These are phyloP conservation scores for Atlantisia rogersi DNA, from an alignment of 2,113 vertebrate genomes.

Conservation along the genomic window DNA sequence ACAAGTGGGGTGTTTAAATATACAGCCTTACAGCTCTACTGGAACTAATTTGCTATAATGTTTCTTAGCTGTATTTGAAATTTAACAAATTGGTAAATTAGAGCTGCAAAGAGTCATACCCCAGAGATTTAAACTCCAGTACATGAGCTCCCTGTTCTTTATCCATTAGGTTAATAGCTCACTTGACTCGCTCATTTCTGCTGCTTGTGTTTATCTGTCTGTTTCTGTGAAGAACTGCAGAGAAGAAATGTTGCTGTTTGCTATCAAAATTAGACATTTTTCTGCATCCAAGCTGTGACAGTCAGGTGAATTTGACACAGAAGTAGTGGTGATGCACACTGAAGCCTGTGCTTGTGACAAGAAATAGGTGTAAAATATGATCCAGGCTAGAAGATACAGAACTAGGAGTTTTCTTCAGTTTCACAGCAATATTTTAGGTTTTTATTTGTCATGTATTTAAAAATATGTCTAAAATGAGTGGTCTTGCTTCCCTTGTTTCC, in stretches of 20 bases:
- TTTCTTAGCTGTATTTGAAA: slow-evolving; percentile 62
- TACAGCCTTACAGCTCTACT: slow-evolving; percentile 16
- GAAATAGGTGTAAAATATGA: neutral
- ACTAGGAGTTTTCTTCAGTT: neutral
- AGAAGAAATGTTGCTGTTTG: neutral
- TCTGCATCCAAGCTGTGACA: neutral
- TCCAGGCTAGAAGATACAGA: neutral
- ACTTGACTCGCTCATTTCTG: neutral
- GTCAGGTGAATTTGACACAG: neutral
- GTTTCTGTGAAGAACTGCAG: neutral
- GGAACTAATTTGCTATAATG: slow-evolving; percentile 59
- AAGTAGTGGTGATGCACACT: neutral
- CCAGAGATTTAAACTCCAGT: slow-evolving; percentile 37
- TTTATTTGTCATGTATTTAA: neutral
- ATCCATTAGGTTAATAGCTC: slow-evolving; percentile 7
- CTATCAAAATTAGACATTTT: neutral
- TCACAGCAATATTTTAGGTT: neutral
- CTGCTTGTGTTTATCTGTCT: neutral
- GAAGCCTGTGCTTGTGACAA: neutral
- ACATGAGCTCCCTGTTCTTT: neutral
- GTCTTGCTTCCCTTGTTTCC: neutral
- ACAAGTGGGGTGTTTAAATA: slow-evolving; percentile 46
- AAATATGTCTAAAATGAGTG: neutral
- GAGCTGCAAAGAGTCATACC: neutral
- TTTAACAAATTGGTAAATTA: slow-evolving; percentile 56